Evolutionary conservation across 1,140 invertebrate genomes (phyloP).

Genomic region (Phymastichus coffea): DNA sequence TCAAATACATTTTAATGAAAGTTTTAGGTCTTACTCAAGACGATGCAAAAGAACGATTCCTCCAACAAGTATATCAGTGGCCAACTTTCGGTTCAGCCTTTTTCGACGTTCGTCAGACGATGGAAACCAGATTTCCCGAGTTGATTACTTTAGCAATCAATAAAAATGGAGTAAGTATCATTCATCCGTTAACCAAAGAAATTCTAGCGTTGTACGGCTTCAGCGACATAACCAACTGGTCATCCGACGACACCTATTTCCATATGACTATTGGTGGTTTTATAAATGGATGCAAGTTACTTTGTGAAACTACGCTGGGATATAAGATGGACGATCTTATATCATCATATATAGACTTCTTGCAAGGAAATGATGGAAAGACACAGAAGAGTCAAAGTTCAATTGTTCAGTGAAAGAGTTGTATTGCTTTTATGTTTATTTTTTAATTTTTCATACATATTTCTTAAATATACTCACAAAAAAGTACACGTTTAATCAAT

Average conservation of each 20-base stretch:
- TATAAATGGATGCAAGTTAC: conserved; percentile 79
- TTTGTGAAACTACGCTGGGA: conserved; percentile 89
- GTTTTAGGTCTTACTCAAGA: conserved; percentile 59
- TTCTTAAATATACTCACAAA: too few relatives aligned
- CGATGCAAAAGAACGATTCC: conserved; percentile 81
- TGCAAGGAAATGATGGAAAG: conserved; percentile 41
- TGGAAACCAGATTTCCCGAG: conserved; percentile 83
- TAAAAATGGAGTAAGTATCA: conserved; percentile 1
- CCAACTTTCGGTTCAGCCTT: conserved; percentile 94
- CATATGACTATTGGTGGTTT: conserved; percentile 91
- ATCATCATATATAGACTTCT: conserved; percentile 77
- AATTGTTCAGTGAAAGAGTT: too few relatives aligned
- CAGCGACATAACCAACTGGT: conserved; percentile 88
- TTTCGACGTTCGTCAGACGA: conserved; percentile 90
- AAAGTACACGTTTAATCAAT: too few relatives aligned
- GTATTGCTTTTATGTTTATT: too few relatives aligned
- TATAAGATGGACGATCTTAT: conserved; percentile 98
- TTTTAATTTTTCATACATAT: too few relatives aligned
- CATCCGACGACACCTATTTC: conserved; percentile 91
- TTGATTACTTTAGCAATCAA: conserved; percentile 54
- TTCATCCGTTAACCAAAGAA: neutral
- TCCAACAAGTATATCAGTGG: conserved; percentile 79
- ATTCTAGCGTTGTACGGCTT: conserved; percentile 82
- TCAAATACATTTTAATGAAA: too few relatives aligned
- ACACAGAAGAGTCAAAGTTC: too few relatives aligned